A percentile compares a stretch with the other conserved stretches of the same genome.
Conservation (phyloP, 2,113 vertebrate species). For the Brachypteracias leptosomus region DNA sequence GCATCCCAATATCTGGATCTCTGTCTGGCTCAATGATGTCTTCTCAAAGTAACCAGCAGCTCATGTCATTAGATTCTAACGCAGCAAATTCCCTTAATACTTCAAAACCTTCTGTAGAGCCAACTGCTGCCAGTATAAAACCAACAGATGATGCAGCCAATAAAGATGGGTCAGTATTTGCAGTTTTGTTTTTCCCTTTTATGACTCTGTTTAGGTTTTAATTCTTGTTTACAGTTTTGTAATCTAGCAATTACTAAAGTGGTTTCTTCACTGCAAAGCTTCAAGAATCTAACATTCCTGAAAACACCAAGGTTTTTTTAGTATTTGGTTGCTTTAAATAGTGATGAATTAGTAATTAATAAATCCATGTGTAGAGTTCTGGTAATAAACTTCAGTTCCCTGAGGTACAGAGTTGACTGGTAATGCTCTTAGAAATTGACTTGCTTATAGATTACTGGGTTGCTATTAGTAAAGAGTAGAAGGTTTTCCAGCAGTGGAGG, state of each 20-base stretch:
- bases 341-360: neutral
- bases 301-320: neutral
- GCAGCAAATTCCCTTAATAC: conserved; percentile 81
- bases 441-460: neutral
- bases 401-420: neutral
- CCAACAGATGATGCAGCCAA: conserved; percentile 79
- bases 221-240: neutral
- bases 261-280: neutral
- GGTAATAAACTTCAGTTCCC: neutral
- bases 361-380: neutral
- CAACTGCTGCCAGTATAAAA: conserved; percentile 76
- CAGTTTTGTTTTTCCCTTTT: neutral
- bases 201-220: neutral
- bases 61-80: conserved; percentile 87
- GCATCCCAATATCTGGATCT: conserved; percentile 88
- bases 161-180: conserved; percentile 84
- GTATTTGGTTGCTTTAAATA: neutral
- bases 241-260: neutral
- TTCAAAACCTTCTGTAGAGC: conserved; percentile 82
- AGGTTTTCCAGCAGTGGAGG: neutral
- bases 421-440: neutral
- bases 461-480: neutral
- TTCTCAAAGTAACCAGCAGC: conserved; percentile 87
- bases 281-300: neutral
- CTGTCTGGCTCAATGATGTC: conserved; percentile 89